Conservation (phyloP, 2,797 vertebrate genomes). For the Taeniopygia guttata region DNA sequence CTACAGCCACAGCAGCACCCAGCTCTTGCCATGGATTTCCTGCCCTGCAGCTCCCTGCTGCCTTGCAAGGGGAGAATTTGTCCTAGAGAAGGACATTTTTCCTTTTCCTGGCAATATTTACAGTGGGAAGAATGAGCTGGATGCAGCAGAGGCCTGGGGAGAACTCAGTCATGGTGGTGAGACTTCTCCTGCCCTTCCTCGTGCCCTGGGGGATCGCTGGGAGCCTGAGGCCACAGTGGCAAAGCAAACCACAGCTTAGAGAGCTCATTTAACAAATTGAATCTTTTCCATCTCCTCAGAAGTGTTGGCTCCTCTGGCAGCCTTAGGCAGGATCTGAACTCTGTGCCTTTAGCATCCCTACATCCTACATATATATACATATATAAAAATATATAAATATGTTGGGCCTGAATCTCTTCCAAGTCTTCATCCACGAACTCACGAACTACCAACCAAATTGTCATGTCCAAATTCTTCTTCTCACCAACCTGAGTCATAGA, state of each 20-base stretch:
- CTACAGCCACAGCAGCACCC: background rate
- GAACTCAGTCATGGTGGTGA: background rate
- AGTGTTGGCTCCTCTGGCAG: background rate
- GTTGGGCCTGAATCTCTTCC: background rate
- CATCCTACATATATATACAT: background rate
- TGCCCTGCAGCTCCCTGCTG: background rate
- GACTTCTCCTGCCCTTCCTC: background rate
- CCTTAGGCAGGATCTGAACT: background rate
- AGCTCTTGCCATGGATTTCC: background rate
- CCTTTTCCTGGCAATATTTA: background rate
- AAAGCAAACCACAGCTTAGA: background rate
- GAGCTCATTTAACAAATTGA: background rate
- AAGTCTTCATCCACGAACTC: background rate
- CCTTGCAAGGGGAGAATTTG: background rate
- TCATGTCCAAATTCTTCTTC: background rate
- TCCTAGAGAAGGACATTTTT: background rate
- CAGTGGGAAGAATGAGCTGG: background rate
- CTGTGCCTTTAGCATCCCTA: background rate
- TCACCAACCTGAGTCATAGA: background rate
- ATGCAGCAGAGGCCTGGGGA: background rate
- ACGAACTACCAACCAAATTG: rapidly evolving
- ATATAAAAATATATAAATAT: background rate
- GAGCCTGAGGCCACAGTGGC: background rate
- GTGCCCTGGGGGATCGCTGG: rapidly evolving
- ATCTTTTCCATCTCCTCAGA: background rate